A percentile compares a stretch with the other conserved stretches of the same genome.
Conservation (phyloP, 2,797 vertebrate species). For the Acanthornis magna region DNA sequence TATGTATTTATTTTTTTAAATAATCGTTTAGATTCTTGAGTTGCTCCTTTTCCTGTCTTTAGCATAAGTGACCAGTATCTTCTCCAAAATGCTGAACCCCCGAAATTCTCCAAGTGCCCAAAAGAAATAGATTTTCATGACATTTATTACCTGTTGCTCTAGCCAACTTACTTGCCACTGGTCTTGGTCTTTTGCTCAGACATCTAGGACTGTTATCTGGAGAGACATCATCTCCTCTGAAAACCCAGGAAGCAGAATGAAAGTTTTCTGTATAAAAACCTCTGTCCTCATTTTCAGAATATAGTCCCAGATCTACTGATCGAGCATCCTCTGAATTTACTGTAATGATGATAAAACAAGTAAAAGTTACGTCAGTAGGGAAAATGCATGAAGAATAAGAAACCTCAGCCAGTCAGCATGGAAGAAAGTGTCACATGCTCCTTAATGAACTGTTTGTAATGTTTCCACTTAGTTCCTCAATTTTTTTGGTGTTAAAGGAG, state of each 20-base stretch:
- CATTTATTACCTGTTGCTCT: not conserved
- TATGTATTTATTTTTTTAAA: not conserved
- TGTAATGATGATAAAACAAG: conserved; percentile 21
- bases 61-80: not conserved
- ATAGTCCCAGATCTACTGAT: conserved; percentile 77
- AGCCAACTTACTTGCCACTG: conserved; percentile 81
- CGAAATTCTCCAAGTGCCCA: not conserved
- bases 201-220: conserved; percentile 73
- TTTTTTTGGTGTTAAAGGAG: not conserved
- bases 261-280: conserved; percentile 92
- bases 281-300: conserved; percentile 78
- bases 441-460: not conserved
- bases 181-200: conserved; percentile 78
- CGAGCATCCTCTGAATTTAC: conserved; percentile 83
- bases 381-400: not conserved
- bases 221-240: conserved; percentile 81
- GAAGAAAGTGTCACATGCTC: not conserved
- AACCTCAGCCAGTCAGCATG: not conserved
- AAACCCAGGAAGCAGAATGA: conserved; percentile 90
- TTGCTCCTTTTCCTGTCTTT: not conserved
- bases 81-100: not conserved
- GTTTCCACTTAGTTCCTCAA: not conserved
- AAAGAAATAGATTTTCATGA: not conserved
- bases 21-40: not conserved
- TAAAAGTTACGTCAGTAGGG: not conserved